phyloP scores from a whole-genome alignment of 2,113 vertebrate genomes.

The Excalfactoria chinensis region DNA sequence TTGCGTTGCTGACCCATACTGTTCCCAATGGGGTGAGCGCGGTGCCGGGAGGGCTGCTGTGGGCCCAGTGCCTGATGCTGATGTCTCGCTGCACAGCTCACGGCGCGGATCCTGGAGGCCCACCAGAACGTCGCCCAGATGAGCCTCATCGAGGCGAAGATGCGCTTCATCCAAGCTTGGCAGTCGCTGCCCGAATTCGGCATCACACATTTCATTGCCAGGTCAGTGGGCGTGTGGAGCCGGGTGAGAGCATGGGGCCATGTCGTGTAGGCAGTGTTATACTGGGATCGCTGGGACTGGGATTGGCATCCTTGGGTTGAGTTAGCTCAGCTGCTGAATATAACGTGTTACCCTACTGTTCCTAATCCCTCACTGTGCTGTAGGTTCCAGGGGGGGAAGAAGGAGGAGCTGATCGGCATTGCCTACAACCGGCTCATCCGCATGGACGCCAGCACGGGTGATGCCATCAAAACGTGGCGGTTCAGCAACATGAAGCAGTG shows the following conservation, averaged over 20 bases:
- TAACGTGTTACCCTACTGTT: accelerated
- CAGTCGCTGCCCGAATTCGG: slow-evolving; percentile 97
- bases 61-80: neutral
- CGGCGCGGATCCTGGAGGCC: slow-evolving; percentile 94
- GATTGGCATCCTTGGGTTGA: too few relatives aligned
- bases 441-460: slow-evolving; percentile 93
- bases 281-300: neutral
- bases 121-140: slow-evolving; percentile 99
- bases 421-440: slow-evolving; percentile 97
- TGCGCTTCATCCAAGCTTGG: slow-evolving; percentile 98
- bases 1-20: neutral
- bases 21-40: neutral
- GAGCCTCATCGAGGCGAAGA: slow-evolving; percentile 99
- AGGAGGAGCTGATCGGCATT: slow-evolving; percentile 97
- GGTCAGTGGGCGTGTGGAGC: slow-evolving; percentile 73
- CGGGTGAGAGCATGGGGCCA: accelerated
- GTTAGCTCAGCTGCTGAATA: neutral
- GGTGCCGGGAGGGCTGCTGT: neutral
- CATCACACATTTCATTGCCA: slow-evolving; percentile 98
- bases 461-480: slow-evolving; percentile 97
- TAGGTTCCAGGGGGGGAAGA: slow-evolving; percentile 96
- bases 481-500: slow-evolving; percentile 99
- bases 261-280: neutral
- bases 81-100: slow-evolving; percentile 84
- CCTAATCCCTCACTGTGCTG: neutral